Conservation (phyloP, 1,140 invertebrate species). For the Drosophila nasuta region DNA sequence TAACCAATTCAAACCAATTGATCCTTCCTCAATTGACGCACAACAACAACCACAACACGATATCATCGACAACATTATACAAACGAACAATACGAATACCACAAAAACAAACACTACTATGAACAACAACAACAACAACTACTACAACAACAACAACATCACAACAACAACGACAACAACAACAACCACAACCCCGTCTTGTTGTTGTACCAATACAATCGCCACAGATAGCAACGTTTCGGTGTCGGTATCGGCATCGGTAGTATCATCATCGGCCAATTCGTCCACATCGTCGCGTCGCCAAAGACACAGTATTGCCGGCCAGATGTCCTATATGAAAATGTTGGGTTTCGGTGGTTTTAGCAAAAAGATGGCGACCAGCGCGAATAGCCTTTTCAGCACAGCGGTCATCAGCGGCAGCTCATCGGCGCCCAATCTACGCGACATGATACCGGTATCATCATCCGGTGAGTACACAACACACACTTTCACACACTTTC, state of each 20-base stretch:
- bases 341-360: conserved; percentile 90
- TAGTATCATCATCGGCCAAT: conserved; percentile 78
- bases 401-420: conserved; percentile 97
- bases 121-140: conserved; percentile 25
- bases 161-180: neutral
- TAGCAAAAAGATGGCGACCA: conserved; percentile 89
- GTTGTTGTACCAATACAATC: conserved; percentile 65
- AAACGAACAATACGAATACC: conserved; percentile 32
- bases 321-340: conserved; percentile 96
- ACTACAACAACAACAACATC: conserved; percentile 25
- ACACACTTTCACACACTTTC: neutral
- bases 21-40: conserved; percentile 59
- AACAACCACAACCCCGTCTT: conserved; percentile 44
- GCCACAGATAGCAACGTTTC: conserved; percentile 81
- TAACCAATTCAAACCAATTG: conserved; percentile 61
- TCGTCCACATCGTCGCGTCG: conserved; percentile 88
- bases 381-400: conserved; percentile 93
- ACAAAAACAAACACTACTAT: neutral
- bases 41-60: conserved; percentile 37
- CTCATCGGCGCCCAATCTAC: conserved; percentile 94
- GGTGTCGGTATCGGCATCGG: conserved; percentile 74
- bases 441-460: conserved; percentile 92
- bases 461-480: conserved; percentile 88
- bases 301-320: conserved; percentile 96
- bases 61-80: conserved; percentile 39